Evolutionary conservation across 2,113 vertebrate species (phyloP).

Genomic region (Gymnocephalus cernua): DNA sequence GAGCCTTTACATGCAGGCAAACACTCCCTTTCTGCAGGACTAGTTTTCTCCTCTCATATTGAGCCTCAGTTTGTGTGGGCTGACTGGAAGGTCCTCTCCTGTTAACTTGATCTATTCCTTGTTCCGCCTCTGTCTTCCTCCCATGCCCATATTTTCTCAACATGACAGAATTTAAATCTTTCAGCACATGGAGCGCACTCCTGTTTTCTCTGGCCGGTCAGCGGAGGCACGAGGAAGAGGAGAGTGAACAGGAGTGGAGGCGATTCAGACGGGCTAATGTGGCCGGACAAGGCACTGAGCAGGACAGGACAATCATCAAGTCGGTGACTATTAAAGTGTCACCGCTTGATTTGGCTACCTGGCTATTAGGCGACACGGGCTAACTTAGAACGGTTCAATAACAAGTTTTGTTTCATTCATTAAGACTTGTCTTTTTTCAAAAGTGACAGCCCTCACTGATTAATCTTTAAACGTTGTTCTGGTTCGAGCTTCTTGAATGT

Average conservation of each 20-base stretch:
- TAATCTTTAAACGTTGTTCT: neutral
- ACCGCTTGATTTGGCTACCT: neutral
- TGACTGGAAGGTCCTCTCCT: constrained; percentile 74
- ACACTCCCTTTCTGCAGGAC: constrained; percentile 37
- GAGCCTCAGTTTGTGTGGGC: constrained; percentile 78
- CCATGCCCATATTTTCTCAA: constrained; percentile 79
- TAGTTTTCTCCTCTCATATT: constrained; percentile 55
- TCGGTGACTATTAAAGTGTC: neutral
- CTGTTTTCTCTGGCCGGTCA: constrained; percentile 81
- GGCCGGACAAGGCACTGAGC: constrained; percentile 13
- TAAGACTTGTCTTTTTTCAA: no score
- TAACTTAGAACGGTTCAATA: neutral
- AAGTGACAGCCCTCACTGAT: neutral
- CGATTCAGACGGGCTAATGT: constrained; percentile 30
- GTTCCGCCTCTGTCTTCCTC: constrained; percentile 76
- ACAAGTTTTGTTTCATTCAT: neutral
- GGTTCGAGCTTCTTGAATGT: neutral
- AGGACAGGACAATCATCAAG: neutral
- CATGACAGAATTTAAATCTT: constrained; percentile 84
- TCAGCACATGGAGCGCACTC: constrained; percentile 82
- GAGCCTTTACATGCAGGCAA: constrained; percentile 61
- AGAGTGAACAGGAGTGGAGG: constrained; percentile 55
- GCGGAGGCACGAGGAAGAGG: constrained; percentile 50
- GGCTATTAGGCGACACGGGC: neutral
- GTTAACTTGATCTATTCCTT: constrained; percentile 79